Evolutionary conservation across 2,888 invertebrate genomes (phyloP), one percentile per base, ranked within the genome.

Genomic region (Actias luna): DNA sequence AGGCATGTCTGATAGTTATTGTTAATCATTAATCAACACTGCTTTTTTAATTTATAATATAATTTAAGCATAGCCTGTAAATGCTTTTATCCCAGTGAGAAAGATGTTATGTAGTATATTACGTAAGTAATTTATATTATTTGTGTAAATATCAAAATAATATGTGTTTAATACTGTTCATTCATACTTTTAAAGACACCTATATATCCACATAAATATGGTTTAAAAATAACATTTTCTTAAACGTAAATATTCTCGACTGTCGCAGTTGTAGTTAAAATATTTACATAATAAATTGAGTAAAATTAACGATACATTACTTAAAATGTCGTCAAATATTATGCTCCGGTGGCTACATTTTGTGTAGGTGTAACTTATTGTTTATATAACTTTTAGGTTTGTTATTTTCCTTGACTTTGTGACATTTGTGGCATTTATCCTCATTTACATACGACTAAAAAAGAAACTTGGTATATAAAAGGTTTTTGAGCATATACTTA

Each of bases 381-480:
- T 46, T 22, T 22, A 22, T 3, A 25, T 46, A 12, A 0, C 22
- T 46, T 46, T 46, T 46, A 46, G 22, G 22, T 12, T 46, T 46
- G 46, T 46, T 46, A 46, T 46, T 46, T 46, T 46, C 46, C 42
- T 22, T 46, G 46, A 46, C 46, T 46, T 42, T 42, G 42, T 42
- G 42, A 18, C 18, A 46, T 46, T 46, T 4, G 46, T 22, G 22
- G 22, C 22, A 46, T 46, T 46, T 22, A 2, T 25, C 46, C 46
- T 46, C 22, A 46, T 22, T 25, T 46, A 22, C 3, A 10, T 46
- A 46, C 8, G 22, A 46, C 18, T 46, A 46, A 22, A 46, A 46
- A 46, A 46, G 22, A 22, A 8, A 46, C 22, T 25, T 25, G 46
- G 12, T 22, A 25, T 22, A 12, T 22, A 5, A 46, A 46, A 46